Conservation (phyloP, 2,888 invertebrate species). For the Palloptera scutellata region DNA sequence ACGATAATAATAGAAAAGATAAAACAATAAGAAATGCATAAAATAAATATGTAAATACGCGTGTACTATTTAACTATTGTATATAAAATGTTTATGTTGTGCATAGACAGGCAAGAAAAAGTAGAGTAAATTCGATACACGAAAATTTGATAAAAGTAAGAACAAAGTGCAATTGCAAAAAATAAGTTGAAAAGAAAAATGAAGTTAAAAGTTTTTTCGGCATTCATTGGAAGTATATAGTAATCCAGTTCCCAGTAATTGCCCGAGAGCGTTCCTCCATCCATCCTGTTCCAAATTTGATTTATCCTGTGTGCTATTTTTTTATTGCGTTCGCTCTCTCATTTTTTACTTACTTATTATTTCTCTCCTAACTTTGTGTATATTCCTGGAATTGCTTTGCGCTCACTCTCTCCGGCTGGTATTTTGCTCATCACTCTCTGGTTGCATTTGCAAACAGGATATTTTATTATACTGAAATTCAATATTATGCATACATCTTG, state of each 20-base stretch:
- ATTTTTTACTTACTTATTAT: too few species aligned
- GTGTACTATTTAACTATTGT: too few species aligned
- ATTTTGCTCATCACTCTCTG: neutral
- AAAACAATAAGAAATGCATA: too few species aligned
- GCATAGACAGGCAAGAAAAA: too few species aligned
- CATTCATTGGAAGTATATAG: neutral
- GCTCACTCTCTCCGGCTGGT: constrained; percentile 8
- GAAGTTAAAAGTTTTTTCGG: neutral
- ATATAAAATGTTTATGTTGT: too few species aligned
- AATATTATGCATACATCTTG: constrained; percentile 27
- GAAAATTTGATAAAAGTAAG: too few species aligned
- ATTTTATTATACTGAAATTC: constrained; percentile 61
- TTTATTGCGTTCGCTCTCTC: constrained; percentile 31
- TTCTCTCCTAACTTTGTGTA: constrained; percentile 4
- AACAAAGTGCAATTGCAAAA: too few species aligned
- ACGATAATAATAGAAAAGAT: too few species aligned
- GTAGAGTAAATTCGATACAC: too few species aligned
- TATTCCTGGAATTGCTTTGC: neutral
- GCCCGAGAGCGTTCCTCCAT: neutral
- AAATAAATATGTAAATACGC: too few species aligned
- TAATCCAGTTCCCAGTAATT: neutral
- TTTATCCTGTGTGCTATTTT: constrained; percentile 32
- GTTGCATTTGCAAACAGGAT: constrained; percentile 50
- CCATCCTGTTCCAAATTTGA: constrained; percentile 28
- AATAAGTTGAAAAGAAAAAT: neutral